Evolutionary conservation across 64 coral and sea anemone species (phyloP), one percentile per base, ranked within the genome.

Genomic region (Hydrozoanthus tunicans): DNA sequence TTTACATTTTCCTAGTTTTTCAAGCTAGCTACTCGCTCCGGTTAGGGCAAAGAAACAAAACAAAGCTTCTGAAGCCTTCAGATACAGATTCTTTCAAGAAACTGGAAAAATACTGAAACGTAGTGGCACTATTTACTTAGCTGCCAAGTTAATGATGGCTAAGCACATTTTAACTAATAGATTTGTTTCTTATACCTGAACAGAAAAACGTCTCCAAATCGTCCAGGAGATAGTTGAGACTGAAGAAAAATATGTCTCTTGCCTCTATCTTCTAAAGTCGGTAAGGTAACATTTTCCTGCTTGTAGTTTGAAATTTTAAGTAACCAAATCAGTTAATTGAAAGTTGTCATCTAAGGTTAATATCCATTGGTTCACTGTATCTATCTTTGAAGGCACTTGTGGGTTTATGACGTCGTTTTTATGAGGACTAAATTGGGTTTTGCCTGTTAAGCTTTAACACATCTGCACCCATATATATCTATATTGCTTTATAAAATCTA

Each of bases 211-310:
- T 43, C 12, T 74, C 5, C 84, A 88, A 14, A 73, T 88, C 6
- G 84, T 88, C 5, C 84, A 88, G 51, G 84, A 88, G 69, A 74
- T 88, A 57, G 84, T 88, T 13, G 84, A 88, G 25, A 88, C 84
- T 27, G 84, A 88, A 57, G 84, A 88, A 59, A 88, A 88, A 7
- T 88, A 88, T 15, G 84, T 88, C n/a, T 88, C 84, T 3, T 74
- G 84, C 12, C 84, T 88, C 53, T 88, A 88, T 13, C 73, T 88
- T 60, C 69, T 88, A 25, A 88, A 88, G 74, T 73, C 84, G 84
- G 84, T 88, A 75, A 88, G 84, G 11, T 74, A 75, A 53, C 43
- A 51, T 43, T 43, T 43, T 43, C 32, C 32, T 43, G 32, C 32
- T 23, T 61, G 11, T 81, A 32, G 58, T 81, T 61, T 59, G 79